A percentile compares a stretch with the other conserved stretches of the same genome.
Conservation (phyloP, 2,113 vertebrate species). For the Cephalopterus ornatus region DNA sequence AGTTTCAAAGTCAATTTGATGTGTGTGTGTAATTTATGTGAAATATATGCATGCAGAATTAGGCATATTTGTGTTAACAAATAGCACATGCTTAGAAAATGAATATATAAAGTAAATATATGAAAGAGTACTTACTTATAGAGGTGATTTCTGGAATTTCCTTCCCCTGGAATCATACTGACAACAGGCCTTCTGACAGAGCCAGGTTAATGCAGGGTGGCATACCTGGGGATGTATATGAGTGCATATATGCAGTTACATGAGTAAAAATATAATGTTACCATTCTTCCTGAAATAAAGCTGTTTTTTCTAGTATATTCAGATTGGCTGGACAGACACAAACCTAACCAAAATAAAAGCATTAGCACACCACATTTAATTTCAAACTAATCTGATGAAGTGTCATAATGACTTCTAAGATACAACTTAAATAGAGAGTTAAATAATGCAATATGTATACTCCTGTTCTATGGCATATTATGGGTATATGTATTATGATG, state of each 20-base stretch:
- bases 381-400: not conserved
- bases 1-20: not conserved
- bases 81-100: not conserved
- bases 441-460: not conserved
- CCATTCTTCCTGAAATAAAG: not conserved
- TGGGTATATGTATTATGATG: not conserved
- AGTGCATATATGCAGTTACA: not conserved
- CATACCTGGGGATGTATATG: not conserved
- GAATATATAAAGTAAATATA: not conserved
- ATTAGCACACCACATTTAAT: not conserved
- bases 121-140: accelerated
- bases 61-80: not conserved
- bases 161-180: not conserved
- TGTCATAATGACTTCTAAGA: not conserved
- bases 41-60: not conserved
- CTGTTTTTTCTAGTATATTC: not conserved
- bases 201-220: not conserved
- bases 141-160: not conserved
- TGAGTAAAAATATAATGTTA: not conserved
- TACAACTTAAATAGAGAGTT: not conserved
- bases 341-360: not conserved
- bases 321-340: not conserved
- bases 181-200: not conserved
- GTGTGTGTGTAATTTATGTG: not conserved
- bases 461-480: not conserved